Base-by-base conservation (phyloP, 2,888 invertebrate species). In the Lamellibrachia satsuma region DNA sequence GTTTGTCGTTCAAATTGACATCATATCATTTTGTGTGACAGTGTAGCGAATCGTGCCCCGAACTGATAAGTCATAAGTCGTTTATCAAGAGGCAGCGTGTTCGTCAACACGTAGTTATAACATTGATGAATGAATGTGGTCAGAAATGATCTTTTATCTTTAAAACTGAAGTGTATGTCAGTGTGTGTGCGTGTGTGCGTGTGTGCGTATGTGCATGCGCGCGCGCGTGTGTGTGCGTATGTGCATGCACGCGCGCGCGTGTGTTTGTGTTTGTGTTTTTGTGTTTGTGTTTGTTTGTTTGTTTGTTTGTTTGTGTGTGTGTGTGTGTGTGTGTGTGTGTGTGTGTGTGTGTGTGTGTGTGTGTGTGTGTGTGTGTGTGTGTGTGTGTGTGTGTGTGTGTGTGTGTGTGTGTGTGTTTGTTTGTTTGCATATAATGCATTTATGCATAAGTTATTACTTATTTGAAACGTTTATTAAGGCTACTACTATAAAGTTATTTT, bases 1-100 rank as follows among this genome's bases (percentile, higher is more conserved):
- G 75, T 15, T 22, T 22, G 22, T 22, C 75, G 75, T 75, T 75
- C 75, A 75, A 75, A 75, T 75, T 75, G 75, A 75, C 75, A 75
- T 75, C 75, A 75, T 75, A 75, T 75, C 75, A n/a, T 75, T 75
- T 6, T 22, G 75, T n/a, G 75, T 4, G 75, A 75, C 55, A 75
- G n/a, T 75, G 75, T 75, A 75, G 22, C 75, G 22, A 75, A 22
- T 22, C 75, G 75, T 22, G 75, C 75, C 75, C n/a, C 75, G 75
- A 22, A 75, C 22, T 15, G 75, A 75, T 75, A 75, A 75, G 75
- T 75, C 39, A 39, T 1, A 75, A 75, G 75, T n/a, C 75, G 75
- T 15, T 75, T 75, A 75, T 75, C 75, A 11, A 75, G 75, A 75
- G 75, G 75, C n/a, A 75, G 75, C 75, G 75, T 75, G 75, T 75